Percentiles rank a stretch among this genome's conserved stretches.
Conservation (phyloP, 2,797 vertebrate species). For the Nannoperca obscura region DNA sequence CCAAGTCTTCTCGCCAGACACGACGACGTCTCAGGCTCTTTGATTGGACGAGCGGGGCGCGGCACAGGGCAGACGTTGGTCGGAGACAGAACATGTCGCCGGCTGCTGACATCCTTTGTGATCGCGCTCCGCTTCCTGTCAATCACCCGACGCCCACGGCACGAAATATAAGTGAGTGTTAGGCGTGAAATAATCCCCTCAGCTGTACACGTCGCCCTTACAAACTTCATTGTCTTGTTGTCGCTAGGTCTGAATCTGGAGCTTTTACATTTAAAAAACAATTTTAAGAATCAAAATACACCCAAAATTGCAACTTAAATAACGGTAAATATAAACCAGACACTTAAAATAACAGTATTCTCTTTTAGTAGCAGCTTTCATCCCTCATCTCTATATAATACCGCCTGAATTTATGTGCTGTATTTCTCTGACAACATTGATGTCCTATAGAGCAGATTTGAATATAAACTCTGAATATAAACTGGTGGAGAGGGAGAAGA, state of each 20-base stretch:
- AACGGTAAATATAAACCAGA: neutral
- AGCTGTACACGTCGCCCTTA: neutral
- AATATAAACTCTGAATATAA: conserved; percentile 31
- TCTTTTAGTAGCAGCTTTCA: neutral
- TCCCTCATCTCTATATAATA: neutral
- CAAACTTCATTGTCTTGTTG: conserved; percentile 6
- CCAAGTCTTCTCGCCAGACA: conserved; percentile 1
- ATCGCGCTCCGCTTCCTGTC: conserved; percentile 39
- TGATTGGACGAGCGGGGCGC: conserved; percentile 44
- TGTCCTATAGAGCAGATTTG: conserved; percentile 33
- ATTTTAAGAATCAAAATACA: neutral
- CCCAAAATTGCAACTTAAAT: neutral
- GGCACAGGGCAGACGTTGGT: neutral
- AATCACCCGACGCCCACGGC: conserved; percentile 59
- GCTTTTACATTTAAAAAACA: neutral
- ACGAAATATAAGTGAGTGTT: neutral
- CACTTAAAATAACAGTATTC: neutral
- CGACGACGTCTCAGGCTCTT: neutral
- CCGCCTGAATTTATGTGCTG: neutral
- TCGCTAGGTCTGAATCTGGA: conserved; percentile 14
- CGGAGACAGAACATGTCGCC: conserved; percentile 53
- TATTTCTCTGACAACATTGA: neutral
- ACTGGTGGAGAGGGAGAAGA: neutral
- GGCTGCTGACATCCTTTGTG: conserved; percentile 57
- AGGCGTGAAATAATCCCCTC: conserved; percentile 23